A percentile compares a stretch with the other conserved stretches of the same genome.
Conservation (phyloP, 2,113 vertebrate genomes). For the Eretmochelys imbricata region DNA sequence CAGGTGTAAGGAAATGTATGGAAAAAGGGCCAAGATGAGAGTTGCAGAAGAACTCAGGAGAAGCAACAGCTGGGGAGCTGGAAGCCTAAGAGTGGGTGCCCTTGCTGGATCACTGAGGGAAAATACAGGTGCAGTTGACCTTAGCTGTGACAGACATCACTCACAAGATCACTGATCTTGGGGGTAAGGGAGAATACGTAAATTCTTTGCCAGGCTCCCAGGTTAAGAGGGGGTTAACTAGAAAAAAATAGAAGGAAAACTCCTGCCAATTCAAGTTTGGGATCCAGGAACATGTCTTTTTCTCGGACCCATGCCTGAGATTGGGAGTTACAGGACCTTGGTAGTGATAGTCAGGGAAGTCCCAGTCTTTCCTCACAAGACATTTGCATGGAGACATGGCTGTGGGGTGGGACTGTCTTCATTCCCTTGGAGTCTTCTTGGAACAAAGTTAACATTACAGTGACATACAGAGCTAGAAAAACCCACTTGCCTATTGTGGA, state of each 20-base stretch:
- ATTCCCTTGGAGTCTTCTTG: not conserved
- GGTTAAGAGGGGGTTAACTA: not conserved
- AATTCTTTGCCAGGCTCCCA: not conserved
- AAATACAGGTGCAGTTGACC: not conserved
- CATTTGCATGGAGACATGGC: not conserved
- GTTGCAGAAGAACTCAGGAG: not conserved
- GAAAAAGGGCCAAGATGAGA: not conserved
- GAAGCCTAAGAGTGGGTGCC: not conserved
- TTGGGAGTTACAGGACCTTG: not conserved
- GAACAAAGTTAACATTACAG: not conserved
- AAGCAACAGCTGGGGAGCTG: not conserved
- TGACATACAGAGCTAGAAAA: not conserved
- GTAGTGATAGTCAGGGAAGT: not conserved
- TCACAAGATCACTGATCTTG: not conserved
- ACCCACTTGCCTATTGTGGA: not conserved
- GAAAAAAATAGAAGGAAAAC: not conserved
- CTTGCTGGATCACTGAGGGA: not conserved
- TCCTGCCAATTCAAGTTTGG: not conserved
- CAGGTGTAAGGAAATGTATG: not conserved
- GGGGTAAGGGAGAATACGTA: not conserved
- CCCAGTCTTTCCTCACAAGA: not conserved
- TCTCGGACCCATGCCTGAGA: not conserved
- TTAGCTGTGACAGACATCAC: not conserved
- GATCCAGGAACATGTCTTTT: not conserved
- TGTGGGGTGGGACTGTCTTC: not conserved